These are phyloP conservation scores for Dryococelus australis DNA, from an alignment of 2,888 invertebrate genomes.

Conservation along the genomic window DNA sequence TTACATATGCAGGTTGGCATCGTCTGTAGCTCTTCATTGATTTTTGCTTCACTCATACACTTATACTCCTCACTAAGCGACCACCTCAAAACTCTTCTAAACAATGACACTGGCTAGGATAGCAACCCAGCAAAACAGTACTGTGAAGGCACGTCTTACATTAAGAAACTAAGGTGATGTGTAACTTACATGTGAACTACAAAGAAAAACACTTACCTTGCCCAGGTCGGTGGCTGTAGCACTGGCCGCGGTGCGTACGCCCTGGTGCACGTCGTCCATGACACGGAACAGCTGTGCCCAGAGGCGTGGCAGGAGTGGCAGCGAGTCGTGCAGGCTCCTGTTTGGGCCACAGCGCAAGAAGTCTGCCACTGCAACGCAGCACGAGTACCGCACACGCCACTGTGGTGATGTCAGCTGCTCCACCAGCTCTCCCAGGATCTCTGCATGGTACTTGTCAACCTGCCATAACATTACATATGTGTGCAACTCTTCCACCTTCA, in stretches of 20 bases:
- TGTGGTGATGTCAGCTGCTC: constrained; percentile 82
- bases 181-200: no score
- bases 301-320: constrained; percentile 63
- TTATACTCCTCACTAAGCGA: no score
- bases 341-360: constrained; percentile 70
- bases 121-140: no score
- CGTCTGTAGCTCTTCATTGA: no score
- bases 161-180: no score
- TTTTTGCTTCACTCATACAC: no score
- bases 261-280: constrained; percentile 95
- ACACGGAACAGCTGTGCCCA: constrained; percentile 89
- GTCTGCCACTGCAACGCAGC: constrained; percentile 87
- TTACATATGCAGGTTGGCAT: no score
- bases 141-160: no score
- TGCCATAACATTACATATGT: constrained; percentile 55
- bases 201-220: constrained; percentile 64
- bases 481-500: background rate
- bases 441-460: constrained; percentile 82
- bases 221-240: constrained; percentile 75
- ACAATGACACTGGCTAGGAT: no score
- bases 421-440: constrained; percentile 81
- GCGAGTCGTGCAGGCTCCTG: constrained; percentile 40
- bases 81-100: no score
- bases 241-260: constrained; percentile 77
- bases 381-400: constrained; percentile 91